A percentile compares a stretch with the other conserved stretches of the same genome.
phyloP scores from a whole-genome alignment of 2,113 vertebrate genomes.

The Mirounga angustirostris region DNA sequence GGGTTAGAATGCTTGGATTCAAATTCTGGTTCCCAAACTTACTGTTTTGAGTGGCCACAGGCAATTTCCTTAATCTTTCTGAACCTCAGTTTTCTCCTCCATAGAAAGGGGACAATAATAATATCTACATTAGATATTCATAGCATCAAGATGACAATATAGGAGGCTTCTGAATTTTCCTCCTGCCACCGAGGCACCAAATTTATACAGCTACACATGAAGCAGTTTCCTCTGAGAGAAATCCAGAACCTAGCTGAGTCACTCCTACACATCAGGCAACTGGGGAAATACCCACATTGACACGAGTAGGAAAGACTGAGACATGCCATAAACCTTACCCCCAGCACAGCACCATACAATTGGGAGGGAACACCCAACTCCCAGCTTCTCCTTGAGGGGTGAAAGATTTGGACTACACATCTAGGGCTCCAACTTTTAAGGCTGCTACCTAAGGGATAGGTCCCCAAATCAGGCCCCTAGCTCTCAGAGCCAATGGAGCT shows the following conservation, averaged over 20 bases:
- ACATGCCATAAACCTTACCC: background rate
- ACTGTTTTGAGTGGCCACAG: background rate
- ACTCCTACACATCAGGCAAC: background rate
- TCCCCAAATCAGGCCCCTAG: background rate
- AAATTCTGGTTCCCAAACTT: background rate
- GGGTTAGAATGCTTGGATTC: background rate
- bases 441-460: background rate
- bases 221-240: background rate
- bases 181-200: background rate
- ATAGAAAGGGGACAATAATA: background rate
- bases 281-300: background rate
- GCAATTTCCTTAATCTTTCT: background rate
- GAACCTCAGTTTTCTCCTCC: background rate
- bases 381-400: background rate
- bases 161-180: background rate
- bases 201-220: background rate
- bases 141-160: background rate
- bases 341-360: background rate
- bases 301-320: background rate
- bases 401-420: background rate
- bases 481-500: background rate
- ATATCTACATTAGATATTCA: background rate
- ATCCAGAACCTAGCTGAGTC: background rate
- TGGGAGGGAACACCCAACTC: background rate
- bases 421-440: background rate